phyloP scores from a whole-genome alignment of 2,113 vertebrate species.

The Sclerurus mexicanus region DNA sequence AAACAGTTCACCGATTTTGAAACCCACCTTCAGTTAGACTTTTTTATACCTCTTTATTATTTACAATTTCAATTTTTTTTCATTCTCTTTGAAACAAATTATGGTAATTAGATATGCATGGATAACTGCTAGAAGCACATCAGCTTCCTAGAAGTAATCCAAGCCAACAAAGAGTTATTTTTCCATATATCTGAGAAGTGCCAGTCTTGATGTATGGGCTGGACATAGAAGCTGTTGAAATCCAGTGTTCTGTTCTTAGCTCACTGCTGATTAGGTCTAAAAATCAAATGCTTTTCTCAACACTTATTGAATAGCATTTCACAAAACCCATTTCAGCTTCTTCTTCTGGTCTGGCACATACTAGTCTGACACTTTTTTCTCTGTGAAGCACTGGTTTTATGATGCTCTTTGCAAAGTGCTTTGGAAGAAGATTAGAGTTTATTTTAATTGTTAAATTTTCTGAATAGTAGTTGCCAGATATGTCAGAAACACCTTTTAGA shows the following conservation, averaged over 20 bases:
- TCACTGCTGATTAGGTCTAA: background rate
- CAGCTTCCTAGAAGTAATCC: background rate
- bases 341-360: background rate
- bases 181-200: background rate
- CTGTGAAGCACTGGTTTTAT: background rate
- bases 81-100: background rate
- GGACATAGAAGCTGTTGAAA: background rate
- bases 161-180: background rate
- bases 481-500: background rate
- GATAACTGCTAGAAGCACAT: background rate
- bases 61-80: background rate
- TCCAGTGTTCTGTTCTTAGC: background rate
- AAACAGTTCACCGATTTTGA: background rate
- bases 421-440: background rate
- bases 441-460: background rate
- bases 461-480: background rate
- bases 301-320: background rate
- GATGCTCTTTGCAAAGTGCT: background rate
- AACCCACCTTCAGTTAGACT: background rate
- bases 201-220: background rate
- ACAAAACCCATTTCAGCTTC: background rate
- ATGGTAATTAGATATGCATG: background rate
- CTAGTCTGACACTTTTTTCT: constrained; percentile 2
- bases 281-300: background rate
- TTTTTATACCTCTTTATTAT: background rate